A percentile compares a stretch with the other conserved stretches of the same genome.
phyloP scores from a whole-genome alignment of 2,797 vertebrate genomes.

The Ctenosaura bakeri region DNA sequence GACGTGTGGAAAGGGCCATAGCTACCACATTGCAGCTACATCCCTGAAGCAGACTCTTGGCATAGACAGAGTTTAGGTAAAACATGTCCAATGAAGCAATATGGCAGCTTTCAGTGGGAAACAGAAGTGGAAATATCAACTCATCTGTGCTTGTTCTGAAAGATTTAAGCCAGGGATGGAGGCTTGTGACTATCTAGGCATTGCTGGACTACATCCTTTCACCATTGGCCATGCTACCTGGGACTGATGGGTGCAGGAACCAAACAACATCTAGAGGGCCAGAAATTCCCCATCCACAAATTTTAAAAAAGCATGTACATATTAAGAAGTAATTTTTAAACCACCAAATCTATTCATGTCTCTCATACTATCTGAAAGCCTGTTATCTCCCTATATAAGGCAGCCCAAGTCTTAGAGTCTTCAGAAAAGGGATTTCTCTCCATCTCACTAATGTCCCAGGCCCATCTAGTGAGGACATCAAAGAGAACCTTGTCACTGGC shows the following conservation, averaged over 20 bases:
- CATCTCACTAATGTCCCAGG: too few species aligned
- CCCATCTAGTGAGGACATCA: too few species aligned
- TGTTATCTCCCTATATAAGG: too few species aligned
- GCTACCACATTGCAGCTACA: too few species aligned
- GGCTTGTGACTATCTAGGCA: background rate
- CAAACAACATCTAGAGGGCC: background rate
- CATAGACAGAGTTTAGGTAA: background rate
- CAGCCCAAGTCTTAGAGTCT: too few species aligned
- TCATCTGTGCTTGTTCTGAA: background rate
- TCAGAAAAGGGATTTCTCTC: too few species aligned
- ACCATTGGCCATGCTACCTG: background rate
- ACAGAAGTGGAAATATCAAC: too few species aligned
- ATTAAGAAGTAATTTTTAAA: background rate
- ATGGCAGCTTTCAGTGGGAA: background rate
- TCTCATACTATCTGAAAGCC: too few species aligned
- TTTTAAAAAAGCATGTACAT: background rate
- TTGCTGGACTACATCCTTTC: background rate
- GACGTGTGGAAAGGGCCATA: too few species aligned
- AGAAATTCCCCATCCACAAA: background rate
- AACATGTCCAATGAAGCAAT: background rate
- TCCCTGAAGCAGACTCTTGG: background rate
- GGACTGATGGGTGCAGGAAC: background rate
- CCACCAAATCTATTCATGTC: background rate
- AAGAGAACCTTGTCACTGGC: too few species aligned
- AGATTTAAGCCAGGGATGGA: background rate